Conservation (phyloP, 2,113 vertebrate species). For the Trogon surrucura region DNA sequence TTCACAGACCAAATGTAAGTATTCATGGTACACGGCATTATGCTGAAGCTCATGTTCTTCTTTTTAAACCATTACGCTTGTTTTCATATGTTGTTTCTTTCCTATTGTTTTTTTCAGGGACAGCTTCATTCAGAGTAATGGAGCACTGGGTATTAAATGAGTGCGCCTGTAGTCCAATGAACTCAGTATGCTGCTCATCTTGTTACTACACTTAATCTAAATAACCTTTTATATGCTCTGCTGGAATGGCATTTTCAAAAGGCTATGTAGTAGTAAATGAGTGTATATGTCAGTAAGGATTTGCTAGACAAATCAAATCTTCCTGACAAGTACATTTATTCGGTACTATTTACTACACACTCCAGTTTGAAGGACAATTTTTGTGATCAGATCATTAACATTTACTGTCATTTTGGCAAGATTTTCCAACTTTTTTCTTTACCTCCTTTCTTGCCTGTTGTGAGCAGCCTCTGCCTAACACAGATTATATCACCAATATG, state of each 20-base stretch:
- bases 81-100: constrained; percentile 49
- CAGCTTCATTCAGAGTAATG: constrained; percentile 75
- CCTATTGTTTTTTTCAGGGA: constrained; percentile 58
- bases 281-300: constrained; percentile 79
- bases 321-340: constrained; percentile 76
- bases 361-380: constrained; percentile 78
- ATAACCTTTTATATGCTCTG: constrained; percentile 84
- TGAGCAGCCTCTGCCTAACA: not conserved
- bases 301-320: constrained; percentile 83
- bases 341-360: constrained; percentile 77
- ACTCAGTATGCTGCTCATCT: constrained; percentile 78
- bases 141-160: constrained; percentile 76
- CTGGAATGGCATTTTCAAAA: constrained; percentile 83
- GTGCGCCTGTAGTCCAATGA: constrained; percentile 73
- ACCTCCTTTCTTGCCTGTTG: not conserved
- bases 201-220: constrained; percentile 82
- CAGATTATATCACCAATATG: constrained; percentile 8
- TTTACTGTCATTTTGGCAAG: constrained; percentile 73
- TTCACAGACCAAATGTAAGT: not conserved
- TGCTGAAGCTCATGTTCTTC: constrained; percentile 3
- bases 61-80: constrained; percentile 43
- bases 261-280: constrained; percentile 79
- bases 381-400: constrained; percentile 77
- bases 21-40: not conserved
- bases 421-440: constrained; percentile 67